phyloP scores from a whole-genome alignment of 92 coral and sea anemone genomes.

The Heteractis magnifica region DNA sequence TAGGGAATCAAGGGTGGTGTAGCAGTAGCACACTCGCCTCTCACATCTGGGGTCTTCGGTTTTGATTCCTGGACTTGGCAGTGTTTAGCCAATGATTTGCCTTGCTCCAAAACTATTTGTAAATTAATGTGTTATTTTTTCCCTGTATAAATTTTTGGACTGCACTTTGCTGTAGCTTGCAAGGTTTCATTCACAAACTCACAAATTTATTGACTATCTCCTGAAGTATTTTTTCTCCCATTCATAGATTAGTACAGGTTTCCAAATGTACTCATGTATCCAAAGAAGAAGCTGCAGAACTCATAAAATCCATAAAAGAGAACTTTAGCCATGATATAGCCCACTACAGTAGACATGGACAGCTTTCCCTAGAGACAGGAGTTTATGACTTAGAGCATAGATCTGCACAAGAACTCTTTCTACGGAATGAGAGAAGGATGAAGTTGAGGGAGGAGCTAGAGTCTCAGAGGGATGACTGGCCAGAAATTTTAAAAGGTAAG shows the following conservation, averaged over 20 bases:
- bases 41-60: too few relatives aligned
- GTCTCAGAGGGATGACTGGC: constrained; percentile 73
- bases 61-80: too few relatives aligned
- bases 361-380: constrained; percentile 83
- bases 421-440: constrained; percentile 85
- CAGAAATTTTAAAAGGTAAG: constrained; percentile 80
- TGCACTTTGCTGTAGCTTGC: too few relatives aligned
- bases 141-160: too few relatives aligned
- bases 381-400: constrained; percentile 89
- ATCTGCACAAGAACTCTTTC: constrained; percentile 92
- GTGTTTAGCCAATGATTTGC: too few relatives aligned
- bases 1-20: too few relatives aligned
- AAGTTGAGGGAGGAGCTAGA: constrained; percentile 79
- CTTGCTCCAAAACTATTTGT: too few relatives aligned
- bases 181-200: too few relatives aligned
- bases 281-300: constrained; percentile 53
- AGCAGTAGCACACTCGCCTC: too few relatives aligned
- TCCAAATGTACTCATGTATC: constrained; percentile 81
- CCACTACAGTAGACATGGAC: constrained; percentile 94
- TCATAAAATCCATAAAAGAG: constrained; percentile 64
- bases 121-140: too few relatives aligned
- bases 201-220: background rate
- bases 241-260: constrained; percentile 56
- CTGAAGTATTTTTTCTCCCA: background rate
- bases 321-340: constrained; percentile 84